A percentile compares a stretch with the other conserved stretches of the same genome.
Conservation (phyloP, 2,113 vertebrate genomes). For the Microtus richardsoni region DNA sequence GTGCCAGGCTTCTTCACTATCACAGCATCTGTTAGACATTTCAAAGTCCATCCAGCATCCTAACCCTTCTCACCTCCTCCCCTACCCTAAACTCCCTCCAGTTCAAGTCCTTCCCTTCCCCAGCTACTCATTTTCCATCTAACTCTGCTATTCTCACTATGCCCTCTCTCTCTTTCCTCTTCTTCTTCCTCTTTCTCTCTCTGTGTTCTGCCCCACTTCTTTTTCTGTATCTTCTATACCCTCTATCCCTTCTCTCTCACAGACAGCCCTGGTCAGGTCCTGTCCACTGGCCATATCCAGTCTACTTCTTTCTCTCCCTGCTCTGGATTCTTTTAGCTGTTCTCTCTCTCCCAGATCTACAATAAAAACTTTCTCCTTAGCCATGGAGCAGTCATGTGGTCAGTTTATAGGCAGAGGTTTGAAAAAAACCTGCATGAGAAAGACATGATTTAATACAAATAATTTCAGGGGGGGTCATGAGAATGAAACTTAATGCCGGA, state of each 20-base stretch:
- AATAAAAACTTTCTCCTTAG: not conserved
- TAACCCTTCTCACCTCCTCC: not conserved
- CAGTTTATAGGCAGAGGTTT: not conserved
- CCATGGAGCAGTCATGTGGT: too few species aligned
- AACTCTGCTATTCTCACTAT: not conserved
- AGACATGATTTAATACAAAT: not conserved
- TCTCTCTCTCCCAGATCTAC: not conserved
- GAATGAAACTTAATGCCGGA: not conserved
- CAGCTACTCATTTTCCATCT: not conserved
- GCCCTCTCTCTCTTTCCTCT: not conserved
- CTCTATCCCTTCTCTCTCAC: not conserved
- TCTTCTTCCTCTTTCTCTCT: rapidly evolving
- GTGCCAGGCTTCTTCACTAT: not conserved
- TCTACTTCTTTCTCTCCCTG: not conserved
- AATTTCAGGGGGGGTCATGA: not conserved
- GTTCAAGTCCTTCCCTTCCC: not conserved
- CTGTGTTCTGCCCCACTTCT: not conserved
- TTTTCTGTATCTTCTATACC: not conserved
- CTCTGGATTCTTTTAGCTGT: not conserved
- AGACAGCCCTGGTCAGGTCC: not conserved
- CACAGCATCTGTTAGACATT: not conserved
- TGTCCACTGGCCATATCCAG: not conserved
- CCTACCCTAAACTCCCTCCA: not conserved
- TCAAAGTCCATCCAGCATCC: not conserved
- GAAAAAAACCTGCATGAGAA: not conserved